These are phyloP conservation scores for Oncopodura yosiiana DNA, from an alignment of 1,140 invertebrate species.

Conservation along the genomic window DNA sequence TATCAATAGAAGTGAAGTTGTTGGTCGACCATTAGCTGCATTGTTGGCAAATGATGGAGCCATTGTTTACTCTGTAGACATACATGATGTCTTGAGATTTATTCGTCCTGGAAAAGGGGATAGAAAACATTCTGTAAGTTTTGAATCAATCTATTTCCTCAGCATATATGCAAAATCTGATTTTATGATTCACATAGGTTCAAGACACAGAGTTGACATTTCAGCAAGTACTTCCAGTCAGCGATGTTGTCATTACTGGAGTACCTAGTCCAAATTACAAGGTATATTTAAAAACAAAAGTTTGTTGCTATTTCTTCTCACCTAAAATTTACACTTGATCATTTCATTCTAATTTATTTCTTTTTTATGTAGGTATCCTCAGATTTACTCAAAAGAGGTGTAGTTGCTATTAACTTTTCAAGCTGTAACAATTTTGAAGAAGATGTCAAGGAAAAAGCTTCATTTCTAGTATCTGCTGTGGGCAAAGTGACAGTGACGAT, in stretches of 20 bases:
- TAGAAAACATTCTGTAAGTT: slow-evolving; percentile 18
- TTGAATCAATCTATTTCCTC: not conserved
- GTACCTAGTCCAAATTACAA: slow-evolving; percentile 14
- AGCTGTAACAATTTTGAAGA: slow-evolving; percentile 21
- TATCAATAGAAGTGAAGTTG: slow-evolving; percentile 31
- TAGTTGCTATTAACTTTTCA: slow-evolving; percentile 28
- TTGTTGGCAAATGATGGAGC: slow-evolving; percentile 31
- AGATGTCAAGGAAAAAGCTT: slow-evolving; percentile 16
- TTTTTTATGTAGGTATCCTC: slow-evolving; percentile 10
- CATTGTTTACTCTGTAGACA: slow-evolving; percentile 29
- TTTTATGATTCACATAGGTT: slow-evolving; percentile 7
- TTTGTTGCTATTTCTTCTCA: too few species aligned
- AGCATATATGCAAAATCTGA: not conserved
- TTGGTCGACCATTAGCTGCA: slow-evolving; percentile 29
- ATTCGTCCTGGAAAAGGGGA: slow-evolving; percentile 19
- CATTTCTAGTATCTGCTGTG: slow-evolving; percentile 16
- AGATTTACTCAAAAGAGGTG: slow-evolving; percentile 20
- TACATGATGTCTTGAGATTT: slow-evolving; percentile 17
- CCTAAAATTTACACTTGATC: too few species aligned
- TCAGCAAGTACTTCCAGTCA: slow-evolving; percentile 18
- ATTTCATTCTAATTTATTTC: too few species aligned
- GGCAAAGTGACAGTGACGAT: slow-evolving; percentile 27
- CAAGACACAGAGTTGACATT: slow-evolving; percentile 17
- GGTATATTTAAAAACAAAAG: too few species aligned
- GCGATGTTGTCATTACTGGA: slow-evolving; percentile 28